phyloP scores from a whole-genome alignment of 2,113 vertebrate genomes.

The Calyptomena viridis region DNA sequence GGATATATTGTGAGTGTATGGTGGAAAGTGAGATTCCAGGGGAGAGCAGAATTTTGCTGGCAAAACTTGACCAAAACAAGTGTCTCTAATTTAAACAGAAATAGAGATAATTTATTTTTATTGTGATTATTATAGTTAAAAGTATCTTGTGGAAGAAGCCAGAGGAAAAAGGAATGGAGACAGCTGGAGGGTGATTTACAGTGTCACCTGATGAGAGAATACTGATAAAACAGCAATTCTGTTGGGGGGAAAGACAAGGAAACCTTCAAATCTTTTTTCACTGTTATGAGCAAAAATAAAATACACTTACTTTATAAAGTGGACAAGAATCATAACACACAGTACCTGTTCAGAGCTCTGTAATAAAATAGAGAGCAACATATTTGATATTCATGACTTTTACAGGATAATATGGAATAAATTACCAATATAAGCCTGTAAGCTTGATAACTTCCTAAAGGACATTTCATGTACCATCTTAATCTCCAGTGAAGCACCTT shows the following conservation, averaged over 20 bases:
- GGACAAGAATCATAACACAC: neutral
- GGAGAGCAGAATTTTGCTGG: neutral
- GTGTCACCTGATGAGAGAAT: neutral
- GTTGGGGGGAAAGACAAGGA: neutral
- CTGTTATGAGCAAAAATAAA: neutral
- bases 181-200: neutral
- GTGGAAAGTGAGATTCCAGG: neutral
- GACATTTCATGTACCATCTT: neutral
- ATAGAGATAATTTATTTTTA: neutral
- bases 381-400: neutral
- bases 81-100: neutral
- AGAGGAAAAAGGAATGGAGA: neutral
- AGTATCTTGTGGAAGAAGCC: neutral
- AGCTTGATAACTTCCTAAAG: neutral
- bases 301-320: neutral
- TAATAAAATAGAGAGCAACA: neutral
- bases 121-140: neutral
- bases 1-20: neutral
- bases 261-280: neutral
- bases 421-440: neutral
- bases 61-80: neutral
- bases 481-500: neutral
- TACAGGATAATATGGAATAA: neutral
- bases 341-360: neutral
- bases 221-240: neutral